Evolutionary conservation across 2,888 invertebrate species (phyloP).

Genomic region (Periphyllus acericola): DNA sequence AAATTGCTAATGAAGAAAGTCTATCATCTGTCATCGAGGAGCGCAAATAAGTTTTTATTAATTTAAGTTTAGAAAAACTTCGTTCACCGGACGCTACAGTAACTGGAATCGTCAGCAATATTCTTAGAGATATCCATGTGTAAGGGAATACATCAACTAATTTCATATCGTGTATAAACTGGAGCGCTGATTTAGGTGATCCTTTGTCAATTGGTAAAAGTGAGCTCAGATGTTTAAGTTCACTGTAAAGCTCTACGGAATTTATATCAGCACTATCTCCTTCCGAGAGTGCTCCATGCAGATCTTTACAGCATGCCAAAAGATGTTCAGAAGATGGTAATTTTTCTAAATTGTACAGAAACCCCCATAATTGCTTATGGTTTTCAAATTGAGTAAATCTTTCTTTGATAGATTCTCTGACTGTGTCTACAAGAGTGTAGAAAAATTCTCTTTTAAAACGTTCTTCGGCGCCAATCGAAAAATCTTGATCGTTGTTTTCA

Average conservation of each 20-base stretch:
- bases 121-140: slow-evolving; percentile 27
- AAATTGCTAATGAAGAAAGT: slow-evolving; percentile 11
- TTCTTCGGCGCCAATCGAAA: slow-evolving; percentile 1
- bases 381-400: slow-evolving; percentile 18
- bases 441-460: slow-evolving; percentile 11
- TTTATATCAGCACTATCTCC: slow-evolving; percentile 36
- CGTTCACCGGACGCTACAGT: slow-evolving; percentile 31
- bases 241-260: slow-evolving; percentile 25
- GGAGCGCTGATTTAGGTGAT: slow-evolving; percentile 8
- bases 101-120: slow-evolving; percentile 20
- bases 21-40: slow-evolving; percentile 44
- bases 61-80: slow-evolving; percentile 31
- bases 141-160: slow-evolving; percentile 5
- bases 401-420: slow-evolving; percentile 28
- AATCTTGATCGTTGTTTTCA: slow-evolving; percentile 18
- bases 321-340: too few species aligned
- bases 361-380: slow-evolving; percentile 23
- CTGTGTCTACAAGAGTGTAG: slow-evolving; percentile 6
- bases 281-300: neutral
- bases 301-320: too few species aligned
- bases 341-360: slow-evolving; percentile 25
- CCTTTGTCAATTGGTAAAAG: neutral
- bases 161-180: slow-evolving; percentile 21
- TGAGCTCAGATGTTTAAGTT: slow-evolving; percentile 25
- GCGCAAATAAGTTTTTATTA: slow-evolving; percentile 33